Conservation (phyloP, 1,140 invertebrate species). For the Bombus impatiens region DNA sequence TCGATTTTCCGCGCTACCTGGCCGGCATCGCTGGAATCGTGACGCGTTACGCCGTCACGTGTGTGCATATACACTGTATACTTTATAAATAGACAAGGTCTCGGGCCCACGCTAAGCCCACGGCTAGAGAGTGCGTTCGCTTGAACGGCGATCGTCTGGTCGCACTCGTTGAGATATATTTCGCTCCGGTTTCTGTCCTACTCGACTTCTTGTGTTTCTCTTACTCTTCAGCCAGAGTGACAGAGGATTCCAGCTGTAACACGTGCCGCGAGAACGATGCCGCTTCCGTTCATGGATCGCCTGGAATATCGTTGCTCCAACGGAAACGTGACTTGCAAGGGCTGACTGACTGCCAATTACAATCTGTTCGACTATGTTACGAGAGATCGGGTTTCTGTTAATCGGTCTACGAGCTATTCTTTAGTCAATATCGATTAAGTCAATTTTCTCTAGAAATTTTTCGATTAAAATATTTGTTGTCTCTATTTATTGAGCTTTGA, state of each 20-base stretch:
- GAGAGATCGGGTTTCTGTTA: not conserved
- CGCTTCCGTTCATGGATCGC: not conserved
- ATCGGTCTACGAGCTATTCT: not conserved
- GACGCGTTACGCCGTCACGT: not conserved
- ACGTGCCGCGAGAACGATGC: slow-evolving; percentile 7
- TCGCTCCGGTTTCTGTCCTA: slow-evolving; percentile 26
- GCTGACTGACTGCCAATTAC: not conserved
- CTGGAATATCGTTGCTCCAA: not conserved
- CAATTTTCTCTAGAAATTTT: too few species aligned
- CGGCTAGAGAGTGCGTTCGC: slow-evolving; percentile 51
- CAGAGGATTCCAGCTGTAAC: not conserved
- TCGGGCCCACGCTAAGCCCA: slow-evolving; percentile 69
- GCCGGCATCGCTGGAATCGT: slow-evolving; percentile 4
- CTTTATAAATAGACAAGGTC: slow-evolving; percentile 75
- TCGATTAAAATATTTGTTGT: too few species aligned
- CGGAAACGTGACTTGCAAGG: slow-evolving; percentile 16
- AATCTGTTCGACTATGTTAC: not conserved
- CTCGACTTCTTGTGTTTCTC: not conserved
- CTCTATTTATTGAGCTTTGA: too few species aligned
- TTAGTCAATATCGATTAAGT: not conserved
- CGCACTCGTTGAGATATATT: slow-evolving; percentile 64
- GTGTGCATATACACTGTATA: slow-evolving; percentile 27
- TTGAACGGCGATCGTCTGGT: slow-evolving; percentile 42
- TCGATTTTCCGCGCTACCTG: slow-evolving; percentile 44
- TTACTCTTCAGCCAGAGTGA: not conserved